Percentiles rank a stretch among this genome's conserved stretches.
Conservation (phyloP, 2,888 invertebrate genomes). For the Drosophila fungiperda region DNA sequence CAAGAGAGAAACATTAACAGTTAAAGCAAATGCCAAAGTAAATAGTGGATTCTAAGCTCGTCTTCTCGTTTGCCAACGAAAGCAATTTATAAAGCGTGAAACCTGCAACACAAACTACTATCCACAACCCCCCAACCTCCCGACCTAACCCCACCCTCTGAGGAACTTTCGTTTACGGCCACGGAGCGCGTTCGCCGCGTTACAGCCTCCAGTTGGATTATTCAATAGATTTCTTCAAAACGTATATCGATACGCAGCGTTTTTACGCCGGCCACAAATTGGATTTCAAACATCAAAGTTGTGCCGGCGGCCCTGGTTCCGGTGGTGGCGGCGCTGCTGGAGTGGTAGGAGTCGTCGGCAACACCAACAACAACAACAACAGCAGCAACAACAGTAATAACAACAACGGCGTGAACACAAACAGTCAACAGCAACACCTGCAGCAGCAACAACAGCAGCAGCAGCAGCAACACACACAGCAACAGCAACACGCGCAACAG, state of each 20-base stretch:
- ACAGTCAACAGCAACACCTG: constrained; percentile 41
- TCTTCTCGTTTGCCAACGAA: neutral
- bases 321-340: constrained; percentile 85
- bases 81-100: neutral
- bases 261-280: constrained; percentile 90
- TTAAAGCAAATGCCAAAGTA: neutral
- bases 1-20: neutral
- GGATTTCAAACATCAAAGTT: constrained; percentile 94
- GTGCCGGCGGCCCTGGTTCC: constrained; percentile 88
- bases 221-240: constrained; percentile 85
- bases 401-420: constrained; percentile 75
- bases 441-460: constrained; percentile 43
- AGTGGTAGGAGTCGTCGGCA: constrained; percentile 79
- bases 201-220: constrained; percentile 80
- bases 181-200: constrained; percentile 62
- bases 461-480: constrained; percentile 35
- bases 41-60: neutral
- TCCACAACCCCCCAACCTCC: neutral
- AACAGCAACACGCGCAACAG: constrained; percentile 45
- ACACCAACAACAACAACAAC: constrained; percentile 70
- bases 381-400: constrained; percentile 86
- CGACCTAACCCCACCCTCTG: neutral
- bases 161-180: constrained; percentile 19
- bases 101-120: neutral
- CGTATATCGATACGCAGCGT: constrained; percentile 85